Evolutionary conservation across 2,888 invertebrate genomes (phyloP).

Genomic region (Trichacis sp.): DNA sequence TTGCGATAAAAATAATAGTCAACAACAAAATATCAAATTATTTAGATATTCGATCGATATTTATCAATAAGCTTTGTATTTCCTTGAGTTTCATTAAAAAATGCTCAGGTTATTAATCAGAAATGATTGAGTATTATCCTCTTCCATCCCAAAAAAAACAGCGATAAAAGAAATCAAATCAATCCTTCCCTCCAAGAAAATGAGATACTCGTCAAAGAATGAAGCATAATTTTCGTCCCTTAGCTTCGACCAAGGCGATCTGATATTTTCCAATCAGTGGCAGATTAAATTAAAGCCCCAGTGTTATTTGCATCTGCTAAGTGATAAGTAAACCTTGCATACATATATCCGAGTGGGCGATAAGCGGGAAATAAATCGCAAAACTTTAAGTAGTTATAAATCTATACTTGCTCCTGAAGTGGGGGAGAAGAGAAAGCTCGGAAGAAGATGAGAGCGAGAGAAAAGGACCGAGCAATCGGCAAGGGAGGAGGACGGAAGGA

Average conservation of each 20-base stretch:
- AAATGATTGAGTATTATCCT: too few species aligned
- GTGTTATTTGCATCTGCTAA: conserved; percentile 67
- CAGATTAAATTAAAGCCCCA: conserved; percentile 56
- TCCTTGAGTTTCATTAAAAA: too few species aligned
- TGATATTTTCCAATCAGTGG: conserved; percentile 51
- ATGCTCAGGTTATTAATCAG: too few species aligned
- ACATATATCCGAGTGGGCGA: conserved; percentile 65
- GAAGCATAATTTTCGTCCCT: background rate
- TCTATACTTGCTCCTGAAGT: conserved; percentile 64
- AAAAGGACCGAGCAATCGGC: conserved; percentile 20
- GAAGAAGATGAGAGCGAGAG: conserved; percentile 33
- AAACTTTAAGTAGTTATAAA: conserved; percentile 70
- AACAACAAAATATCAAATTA: too few species aligned
- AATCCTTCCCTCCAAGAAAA: too few species aligned
- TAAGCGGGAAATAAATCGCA: conserved; percentile 69
- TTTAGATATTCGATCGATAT: too few species aligned
- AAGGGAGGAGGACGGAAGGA: conserved; percentile 20
- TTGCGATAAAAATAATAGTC: too few species aligned
- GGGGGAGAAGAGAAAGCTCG: conserved; percentile 45
- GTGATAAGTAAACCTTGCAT: conserved; percentile 68
- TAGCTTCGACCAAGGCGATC: conserved; percentile 16
- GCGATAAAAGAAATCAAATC: too few species aligned
- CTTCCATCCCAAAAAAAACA: too few species aligned
- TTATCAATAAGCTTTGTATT: too few species aligned
- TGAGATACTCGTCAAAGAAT: too few species aligned